A percentile compares a stretch with the other conserved stretches of the same genome.
These are phyloP conservation scores for Cactoblastis cactorum DNA, from an alignment of 2,888 invertebrate species.

Conservation along the genomic window DNA sequence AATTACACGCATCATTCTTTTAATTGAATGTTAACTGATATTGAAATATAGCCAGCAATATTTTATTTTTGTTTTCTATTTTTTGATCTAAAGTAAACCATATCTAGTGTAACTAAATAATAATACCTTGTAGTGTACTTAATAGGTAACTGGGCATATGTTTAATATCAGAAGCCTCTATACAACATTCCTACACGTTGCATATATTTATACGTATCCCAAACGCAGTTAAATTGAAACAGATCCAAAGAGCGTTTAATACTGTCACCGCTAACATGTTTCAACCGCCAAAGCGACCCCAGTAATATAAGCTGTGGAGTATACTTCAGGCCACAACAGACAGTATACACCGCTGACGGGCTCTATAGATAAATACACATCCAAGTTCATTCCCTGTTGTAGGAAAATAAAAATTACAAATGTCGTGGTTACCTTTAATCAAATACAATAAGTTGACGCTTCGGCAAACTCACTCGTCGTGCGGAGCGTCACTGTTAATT, in stretches of 20 bases:
- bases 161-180: constrained; percentile 15
- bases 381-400: constrained; percentile 33
- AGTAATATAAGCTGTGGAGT: constrained; percentile 44
- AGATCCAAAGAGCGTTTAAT: constrained; percentile 52
- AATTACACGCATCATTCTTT: too few species aligned
- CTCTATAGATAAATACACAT: constrained; percentile 28
- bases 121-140: too few species aligned
- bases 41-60: too few species aligned
- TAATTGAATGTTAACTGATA: too few species aligned
- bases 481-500: constrained; percentile 76
- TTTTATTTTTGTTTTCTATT: too few species aligned
- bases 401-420: constrained; percentile 62
- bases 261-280: constrained; percentile 51
- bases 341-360: constrained; percentile 32
- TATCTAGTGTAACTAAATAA: too few species aligned
- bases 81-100: too few species aligned
- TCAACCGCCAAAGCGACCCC: constrained; percentile 44
- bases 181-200: constrained; percentile 15
- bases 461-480: constrained; percentile 66
- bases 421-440: constrained; percentile 71
- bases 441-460: constrained; percentile 72
- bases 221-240: constrained; percentile 33
- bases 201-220: constrained; percentile 20
- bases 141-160: background rate
- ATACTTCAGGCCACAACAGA: constrained; percentile 42